Conservation (phyloP, 2,888 invertebrate genomes). For the Oscheius sp. region DNA sequence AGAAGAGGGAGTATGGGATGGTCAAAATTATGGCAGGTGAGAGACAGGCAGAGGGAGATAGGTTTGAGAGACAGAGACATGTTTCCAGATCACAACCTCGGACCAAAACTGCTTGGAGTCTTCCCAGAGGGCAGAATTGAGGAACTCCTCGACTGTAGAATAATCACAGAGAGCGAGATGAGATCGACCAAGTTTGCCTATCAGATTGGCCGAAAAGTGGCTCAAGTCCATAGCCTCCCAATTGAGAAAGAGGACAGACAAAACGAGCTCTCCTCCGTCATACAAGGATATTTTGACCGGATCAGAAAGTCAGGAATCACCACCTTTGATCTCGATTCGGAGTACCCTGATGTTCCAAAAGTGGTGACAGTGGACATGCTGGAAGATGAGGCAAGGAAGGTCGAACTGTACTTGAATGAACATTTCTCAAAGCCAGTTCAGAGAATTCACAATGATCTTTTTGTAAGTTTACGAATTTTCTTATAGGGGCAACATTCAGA, state of each 20-base stretch:
- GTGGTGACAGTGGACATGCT: neutral
- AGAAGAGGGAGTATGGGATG: constrained; percentile 5
- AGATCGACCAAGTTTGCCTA: constrained; percentile 7
- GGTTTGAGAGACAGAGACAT: neutral
- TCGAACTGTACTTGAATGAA: neutral
- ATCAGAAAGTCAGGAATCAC: neutral
- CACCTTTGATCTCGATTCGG: neutral
- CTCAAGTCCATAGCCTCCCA: neutral
- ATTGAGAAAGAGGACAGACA: neutral
- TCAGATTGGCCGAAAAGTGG: constrained; percentile 10
- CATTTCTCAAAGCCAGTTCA: neutral
- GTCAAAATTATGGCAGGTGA: constrained; percentile 17
- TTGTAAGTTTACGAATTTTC: neutral
- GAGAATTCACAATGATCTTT: constrained; percentile 21
- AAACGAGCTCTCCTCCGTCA: constrained; percentile 19
- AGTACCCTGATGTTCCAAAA: neutral
- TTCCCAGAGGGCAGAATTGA: constrained; percentile 21
- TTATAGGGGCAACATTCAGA: neutral
- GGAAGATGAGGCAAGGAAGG: constrained; percentile 1
- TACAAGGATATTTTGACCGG: neutral
- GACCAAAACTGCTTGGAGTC: neutral
- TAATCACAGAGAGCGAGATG: neutral
- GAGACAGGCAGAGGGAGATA: neutral
- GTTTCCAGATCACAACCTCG: neutral
- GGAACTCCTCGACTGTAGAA: constrained; percentile 3